Base-by-base conservation (phyloP, 1,140 invertebrate species). In the Drusus annulatus region DNA sequence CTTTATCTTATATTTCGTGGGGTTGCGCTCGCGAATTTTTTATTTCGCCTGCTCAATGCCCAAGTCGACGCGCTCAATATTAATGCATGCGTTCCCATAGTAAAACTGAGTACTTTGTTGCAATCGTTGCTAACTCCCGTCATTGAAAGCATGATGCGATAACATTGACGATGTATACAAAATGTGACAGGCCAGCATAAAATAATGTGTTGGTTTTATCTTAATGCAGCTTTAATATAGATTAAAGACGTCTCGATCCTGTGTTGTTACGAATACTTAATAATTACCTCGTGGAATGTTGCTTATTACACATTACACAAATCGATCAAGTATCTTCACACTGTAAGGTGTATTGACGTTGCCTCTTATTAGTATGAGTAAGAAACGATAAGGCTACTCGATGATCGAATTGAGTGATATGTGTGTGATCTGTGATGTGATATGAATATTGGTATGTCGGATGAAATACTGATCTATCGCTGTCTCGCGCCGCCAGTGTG, bases 1-100 rank as follows among this genome's bases (percentile, higher is more conserved):
- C 60, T 17, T 58, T 58, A 58, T 58, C 54, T 19, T 58, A 58
- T 58, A 58, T 58, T 58, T 58, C 17, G 54, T 19, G 17, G 21
- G 54, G 21, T 17, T 58, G 54, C 54, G 21, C 54, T 17, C 13
- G 54, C n/a, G 54, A 58, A 58, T 58, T 58, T 58, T 58, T 58
- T 19, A 58, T 19, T 4, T 58, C 5, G 54, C 21, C 8, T 58
- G 17, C 54, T 5, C 5, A 21, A 19, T 58, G 17, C 54, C 8
- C 54, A 21, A 58, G 8, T n/a, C 21, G 31, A 4, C 31, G 54
- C 54, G 54, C n/a, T 8, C 54, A 21, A 58, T 17, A 58, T 17
- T 58, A 17, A 17, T 5, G 54, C 54, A 17, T 58, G 17, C 54
- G 54, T 58, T 58, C 54, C 7, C 54, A 58, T 19, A 58, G 54